These are phyloP conservation scores for Dinothrombium tinctorium DNA, from an alignment of 1,140 invertebrate genomes.

Conservation along the genomic window DNA sequence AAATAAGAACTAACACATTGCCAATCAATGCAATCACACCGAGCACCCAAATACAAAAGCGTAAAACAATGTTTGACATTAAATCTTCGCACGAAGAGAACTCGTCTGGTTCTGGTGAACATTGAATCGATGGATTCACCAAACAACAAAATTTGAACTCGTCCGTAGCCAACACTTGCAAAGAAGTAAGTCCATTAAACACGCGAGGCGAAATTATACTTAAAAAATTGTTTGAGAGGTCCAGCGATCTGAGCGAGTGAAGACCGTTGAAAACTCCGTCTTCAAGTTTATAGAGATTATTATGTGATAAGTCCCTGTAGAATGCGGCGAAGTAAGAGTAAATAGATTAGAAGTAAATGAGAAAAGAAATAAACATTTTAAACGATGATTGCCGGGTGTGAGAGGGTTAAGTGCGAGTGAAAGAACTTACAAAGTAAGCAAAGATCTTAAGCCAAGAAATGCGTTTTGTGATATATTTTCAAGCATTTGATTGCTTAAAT, in stretches of 20 bases:
- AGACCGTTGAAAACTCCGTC: conserved; percentile 20
- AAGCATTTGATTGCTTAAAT: conserved; percentile 13
- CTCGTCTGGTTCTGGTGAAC: conserved; percentile 26
- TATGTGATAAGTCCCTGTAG: conserved; percentile 22
- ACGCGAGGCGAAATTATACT: background rate
- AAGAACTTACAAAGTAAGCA: conserved; percentile 20
- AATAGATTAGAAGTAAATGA: too few relatives aligned
- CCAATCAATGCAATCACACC: conserved; percentile 33
- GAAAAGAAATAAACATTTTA: background rate
- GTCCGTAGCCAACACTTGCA: conserved; percentile 16
- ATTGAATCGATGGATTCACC: conserved; percentile 20
- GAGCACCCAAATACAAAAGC: conserved; percentile 37
- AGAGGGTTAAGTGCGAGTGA: background rate
- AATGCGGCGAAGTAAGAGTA: background rate
- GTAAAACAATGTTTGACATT: conserved; percentile 29
- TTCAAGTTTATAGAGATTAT: conserved; percentile 18
- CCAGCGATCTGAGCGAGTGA: conserved; percentile 11
- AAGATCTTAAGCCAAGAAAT: conserved; percentile 19
- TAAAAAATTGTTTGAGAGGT: conserved; percentile 12
- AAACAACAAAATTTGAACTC: conserved; percentile 31
- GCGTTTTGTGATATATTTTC: conserved; percentile 8
- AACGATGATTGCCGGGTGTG: background rate
- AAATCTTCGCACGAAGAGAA: conserved; percentile 33
- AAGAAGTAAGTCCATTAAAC: background rate
- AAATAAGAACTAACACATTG: conserved; percentile 35